Conservation (phyloP, 1,140 invertebrate genomes). For the Geopemphigus sp. region DNA sequence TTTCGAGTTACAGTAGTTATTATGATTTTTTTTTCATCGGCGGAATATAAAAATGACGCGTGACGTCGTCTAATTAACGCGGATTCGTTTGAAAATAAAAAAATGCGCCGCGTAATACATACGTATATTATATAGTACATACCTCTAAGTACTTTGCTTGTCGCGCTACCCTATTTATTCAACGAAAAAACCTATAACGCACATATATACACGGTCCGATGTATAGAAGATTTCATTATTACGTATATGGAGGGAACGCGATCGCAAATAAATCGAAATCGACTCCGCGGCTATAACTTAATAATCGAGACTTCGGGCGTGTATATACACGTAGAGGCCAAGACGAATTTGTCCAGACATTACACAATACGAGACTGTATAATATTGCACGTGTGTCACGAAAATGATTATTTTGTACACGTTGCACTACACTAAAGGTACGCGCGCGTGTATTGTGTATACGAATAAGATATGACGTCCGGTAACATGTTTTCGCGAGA, state of each 20-base stretch:
- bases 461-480: background rate
- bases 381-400: background rate
- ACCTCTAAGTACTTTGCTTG: no score
- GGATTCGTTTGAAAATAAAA: conserved; percentile 22
- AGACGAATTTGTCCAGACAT: background rate
- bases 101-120: conserved; percentile 30
- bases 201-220: no score
- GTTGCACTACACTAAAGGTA: no score
- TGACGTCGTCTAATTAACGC: background rate
- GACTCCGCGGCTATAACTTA: background rate
- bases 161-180: no score
- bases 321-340: no score
- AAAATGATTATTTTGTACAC: conserved; percentile 1
- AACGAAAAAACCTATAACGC: no score
- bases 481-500: no score
- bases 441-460: no score
- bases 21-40: background rate
- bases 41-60: conserved; percentile 6
- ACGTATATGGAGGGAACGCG: no score
- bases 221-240: no score
- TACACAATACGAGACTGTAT: background rate
- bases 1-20: background rate
- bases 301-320: no score
- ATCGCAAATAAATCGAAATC: background rate
- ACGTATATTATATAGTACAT: background rate